phyloP scores from a whole-genome alignment of 2,888 invertebrate genomes.

The Drosophila testacea region DNA sequence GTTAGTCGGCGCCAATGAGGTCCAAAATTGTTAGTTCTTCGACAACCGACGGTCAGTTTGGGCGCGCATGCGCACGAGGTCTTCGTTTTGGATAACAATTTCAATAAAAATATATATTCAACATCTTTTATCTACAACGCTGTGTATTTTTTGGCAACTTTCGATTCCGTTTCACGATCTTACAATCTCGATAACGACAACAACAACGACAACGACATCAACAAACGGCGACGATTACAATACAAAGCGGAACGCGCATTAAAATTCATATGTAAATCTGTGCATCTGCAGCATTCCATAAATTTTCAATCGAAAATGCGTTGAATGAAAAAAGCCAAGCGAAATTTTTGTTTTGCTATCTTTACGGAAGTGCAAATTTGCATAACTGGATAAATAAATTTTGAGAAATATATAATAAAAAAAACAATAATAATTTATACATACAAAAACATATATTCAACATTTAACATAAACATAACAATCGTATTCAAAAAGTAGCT shows the following conservation, averaged over 20 bases:
- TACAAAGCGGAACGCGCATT: constrained; percentile 42
- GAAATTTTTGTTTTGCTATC: constrained; percentile 50
- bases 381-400: constrained; percentile 54
- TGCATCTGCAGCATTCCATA: constrained; percentile 44
- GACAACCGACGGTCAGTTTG: constrained; percentile 84
- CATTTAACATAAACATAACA: constrained; percentile 37
- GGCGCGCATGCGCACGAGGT: constrained; percentile 83
- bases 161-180: constrained; percentile 73
- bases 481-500: constrained; percentile 37
- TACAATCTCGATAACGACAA: constrained; percentile 40
- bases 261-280: constrained; percentile 59
- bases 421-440: constrained; percentile 22
- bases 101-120: constrained; percentile 3
- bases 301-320: constrained; percentile 59
- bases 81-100: constrained; percentile 30
- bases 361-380: constrained; percentile 55
- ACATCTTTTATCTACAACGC: constrained; percentile 3
- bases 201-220: constrained; percentile 24
- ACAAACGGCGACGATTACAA: constrained; percentile 26
- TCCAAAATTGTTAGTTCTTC: constrained; percentile 83
- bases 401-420: constrained; percentile 11
- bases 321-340: constrained; percentile 50
- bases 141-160: constrained; percentile 72
- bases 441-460: neutral
- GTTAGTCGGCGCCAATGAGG: constrained; percentile 63